These are phyloP conservation scores for Squalus acanthias DNA, from an alignment of 2,797 vertebrate species.

Conservation along the genomic window DNA sequence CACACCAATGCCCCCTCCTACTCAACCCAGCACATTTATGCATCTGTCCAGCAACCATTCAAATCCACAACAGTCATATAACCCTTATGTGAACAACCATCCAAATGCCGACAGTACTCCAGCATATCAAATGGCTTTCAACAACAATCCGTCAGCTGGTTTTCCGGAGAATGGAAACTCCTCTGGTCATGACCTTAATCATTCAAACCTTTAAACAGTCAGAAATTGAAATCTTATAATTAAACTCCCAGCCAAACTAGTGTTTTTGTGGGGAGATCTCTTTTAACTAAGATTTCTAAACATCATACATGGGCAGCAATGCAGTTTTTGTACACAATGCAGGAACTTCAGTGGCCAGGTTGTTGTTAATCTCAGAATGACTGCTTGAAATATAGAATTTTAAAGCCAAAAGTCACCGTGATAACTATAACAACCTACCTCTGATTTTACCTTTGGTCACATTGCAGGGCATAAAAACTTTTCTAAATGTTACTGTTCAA, in stretches of 20 bases:
- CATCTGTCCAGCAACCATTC: slow-evolving; percentile 65
- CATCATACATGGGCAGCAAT: neutral
- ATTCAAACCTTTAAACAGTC: slow-evolving; percentile 64
- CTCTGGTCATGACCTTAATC: slow-evolving; percentile 64
- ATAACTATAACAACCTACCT: slow-evolving; percentile 15
- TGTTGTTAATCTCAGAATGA: slow-evolving; percentile 29
- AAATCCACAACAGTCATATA: slow-evolving; percentile 68
- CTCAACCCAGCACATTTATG: slow-evolving; percentile 66
- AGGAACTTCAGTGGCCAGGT: slow-evolving; percentile 10
- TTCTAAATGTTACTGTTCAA: neutral
- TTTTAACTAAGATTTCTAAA: slow-evolving; percentile 3
- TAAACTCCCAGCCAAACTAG: slow-evolving; percentile 12
- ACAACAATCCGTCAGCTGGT: slow-evolving; percentile 60
- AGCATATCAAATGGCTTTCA: slow-evolving; percentile 61
- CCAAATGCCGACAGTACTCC: slow-evolving; percentile 58
- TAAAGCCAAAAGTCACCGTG: slow-evolving; percentile 30
- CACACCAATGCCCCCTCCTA: slow-evolving; percentile 60
- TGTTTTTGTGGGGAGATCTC: neutral
- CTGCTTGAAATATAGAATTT: slow-evolving; percentile 33
- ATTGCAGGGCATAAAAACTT: neutral
- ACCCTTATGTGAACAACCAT: slow-evolving; percentile 64
- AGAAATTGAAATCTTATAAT: neutral
- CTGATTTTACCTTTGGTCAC: slow-evolving; percentile 19
- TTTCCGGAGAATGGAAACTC: slow-evolving; percentile 75
- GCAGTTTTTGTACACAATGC: neutral